phyloP scores from a whole-genome alignment of 2,797 vertebrate species.

The Phataginus tetradactyla region DNA sequence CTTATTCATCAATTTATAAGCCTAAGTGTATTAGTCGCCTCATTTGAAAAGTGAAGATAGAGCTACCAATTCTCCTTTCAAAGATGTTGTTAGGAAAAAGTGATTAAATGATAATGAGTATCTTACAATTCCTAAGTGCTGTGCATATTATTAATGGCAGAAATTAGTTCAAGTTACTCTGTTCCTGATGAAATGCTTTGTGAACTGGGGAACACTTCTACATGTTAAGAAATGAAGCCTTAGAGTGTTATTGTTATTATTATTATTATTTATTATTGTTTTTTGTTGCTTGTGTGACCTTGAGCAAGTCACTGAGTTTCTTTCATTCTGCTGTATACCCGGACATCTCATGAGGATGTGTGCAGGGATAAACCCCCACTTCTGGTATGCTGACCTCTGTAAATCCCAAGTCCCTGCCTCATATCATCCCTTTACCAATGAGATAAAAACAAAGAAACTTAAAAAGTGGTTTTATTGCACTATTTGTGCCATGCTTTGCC shows the following conservation, averaged over 20 bases:
- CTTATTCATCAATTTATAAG: slow-evolving; percentile 11
- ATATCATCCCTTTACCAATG: background rate
- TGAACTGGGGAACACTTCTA: background rate
- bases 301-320: background rate
- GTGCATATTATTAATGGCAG: slow-evolving; percentile 21
- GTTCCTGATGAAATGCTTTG: slow-evolving; percentile 15
- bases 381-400: background rate
- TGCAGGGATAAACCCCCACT: background rate
- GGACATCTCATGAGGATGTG: background rate
- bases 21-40: background rate
- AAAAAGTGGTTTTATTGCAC: background rate
- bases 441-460: background rate
- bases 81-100: slow-evolving; percentile 22
- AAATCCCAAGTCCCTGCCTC: background rate
- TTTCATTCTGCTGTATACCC: background rate
- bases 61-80: slow-evolving; percentile 21
- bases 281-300: background rate
- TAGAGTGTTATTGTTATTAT: background rate
- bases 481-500: background rate
- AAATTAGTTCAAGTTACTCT: background rate
- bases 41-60: background rate
- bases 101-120: slow-evolving; percentile 29
- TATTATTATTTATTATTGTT: background rate
- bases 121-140: slow-evolving; percentile 33
- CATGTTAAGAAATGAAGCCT: slow-evolving; percentile 6